Evolutionary conservation across 2,888 invertebrate species (phyloP), one percentile per base, ranked within the genome.

Genomic region (Diarsia brunnea): DNA sequence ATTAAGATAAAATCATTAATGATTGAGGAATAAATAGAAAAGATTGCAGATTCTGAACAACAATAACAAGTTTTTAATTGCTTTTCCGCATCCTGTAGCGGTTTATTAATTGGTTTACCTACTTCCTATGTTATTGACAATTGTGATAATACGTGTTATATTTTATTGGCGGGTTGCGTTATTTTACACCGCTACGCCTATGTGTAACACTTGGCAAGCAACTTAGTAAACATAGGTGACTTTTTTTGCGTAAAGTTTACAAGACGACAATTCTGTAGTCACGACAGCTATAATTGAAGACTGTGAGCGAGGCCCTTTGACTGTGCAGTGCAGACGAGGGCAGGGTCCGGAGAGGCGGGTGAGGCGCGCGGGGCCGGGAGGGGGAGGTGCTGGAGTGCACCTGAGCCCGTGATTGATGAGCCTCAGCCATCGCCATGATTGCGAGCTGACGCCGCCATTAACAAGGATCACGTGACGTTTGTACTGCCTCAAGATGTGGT

Each of bases 351-450:
- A 79, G 81, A 75, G 84, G 86, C 27, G 73, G 79, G 64, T 78
- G 82, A 73, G 84, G 77, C 82, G 87, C 55, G 87, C 81, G 87
- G 76, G 83, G 88, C 79, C 77, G 49, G 79, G 86, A 75, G 84
- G 89, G 79, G 76, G 58, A 78, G 19, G 24, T 27, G 24, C 84
- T 85, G 81, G 72, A 81, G 84, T 91, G 93, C 96, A 96, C 96
- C 96, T 96, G 96, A 90, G 94, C 90, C 95, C 90, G 90, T 96
- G 96, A 96, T 96, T 96, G 96, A 96, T 96, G 96, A 96, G 92
- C 84, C 88, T 89, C 91, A 91, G 87, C 95, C 92, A 93, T 94
- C 91, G 93, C 92, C 91, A 94, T 95, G 95, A 95, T 95, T 95
- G 93, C 91, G 81, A 91, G 89, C 84, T 87, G 86, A 82, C 89